These are phyloP conservation scores for Cettia cetti DNA, from an alignment of 2,113 vertebrate genomes.

Conservation along the genomic window DNA sequence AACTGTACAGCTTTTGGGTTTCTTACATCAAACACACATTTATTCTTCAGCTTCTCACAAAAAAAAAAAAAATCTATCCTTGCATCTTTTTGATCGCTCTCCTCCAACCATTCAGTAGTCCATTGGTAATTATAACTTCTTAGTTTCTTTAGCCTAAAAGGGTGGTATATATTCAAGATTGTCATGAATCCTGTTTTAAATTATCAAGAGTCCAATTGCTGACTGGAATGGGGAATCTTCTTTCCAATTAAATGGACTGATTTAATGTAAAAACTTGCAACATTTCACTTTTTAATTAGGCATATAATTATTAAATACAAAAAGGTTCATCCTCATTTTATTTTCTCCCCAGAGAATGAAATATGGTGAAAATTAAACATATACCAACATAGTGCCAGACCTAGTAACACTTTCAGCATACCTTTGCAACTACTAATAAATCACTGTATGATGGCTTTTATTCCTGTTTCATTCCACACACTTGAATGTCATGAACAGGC, in stretches of 20 bases:
- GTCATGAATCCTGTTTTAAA: slow-evolving; percentile 65
- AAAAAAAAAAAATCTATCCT: not conserved
- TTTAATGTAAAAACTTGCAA: slow-evolving; percentile 56
- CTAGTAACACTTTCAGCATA: not conserved
- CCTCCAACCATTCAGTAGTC: slow-evolving; percentile 50
- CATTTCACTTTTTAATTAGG: slow-evolving; percentile 67
- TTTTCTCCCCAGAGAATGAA: slow-evolving; percentile 24
- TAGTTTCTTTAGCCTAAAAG: slow-evolving; percentile 60
- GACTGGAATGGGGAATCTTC: slow-evolving; percentile 9
- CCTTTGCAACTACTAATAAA: not conserved
- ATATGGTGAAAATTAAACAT: slow-evolving; percentile 49
- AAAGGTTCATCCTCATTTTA: slow-evolving; percentile 40
- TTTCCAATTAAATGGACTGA: slow-evolving; percentile 72
- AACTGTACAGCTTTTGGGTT: slow-evolving; percentile 1
- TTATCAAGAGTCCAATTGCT: slow-evolving; percentile 64
- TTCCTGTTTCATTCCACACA: not conserved
- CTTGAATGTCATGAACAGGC: not conserved
- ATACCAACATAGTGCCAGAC: not conserved
- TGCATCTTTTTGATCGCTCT: slow-evolving; percentile 51
- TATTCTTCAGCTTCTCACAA: slow-evolving; percentile 28
- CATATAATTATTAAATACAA: slow-evolving; percentile 48
- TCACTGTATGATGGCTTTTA: not conserved
- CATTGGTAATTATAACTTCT: slow-evolving; percentile 58
- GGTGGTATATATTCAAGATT: slow-evolving; percentile 60
- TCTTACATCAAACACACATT: slow-evolving; percentile 25